Evolutionary conservation across 2,113 vertebrate species (phyloP), one percentile per base, ranked within the genome.

Genomic region (Pelmatolapia mariae): DNA sequence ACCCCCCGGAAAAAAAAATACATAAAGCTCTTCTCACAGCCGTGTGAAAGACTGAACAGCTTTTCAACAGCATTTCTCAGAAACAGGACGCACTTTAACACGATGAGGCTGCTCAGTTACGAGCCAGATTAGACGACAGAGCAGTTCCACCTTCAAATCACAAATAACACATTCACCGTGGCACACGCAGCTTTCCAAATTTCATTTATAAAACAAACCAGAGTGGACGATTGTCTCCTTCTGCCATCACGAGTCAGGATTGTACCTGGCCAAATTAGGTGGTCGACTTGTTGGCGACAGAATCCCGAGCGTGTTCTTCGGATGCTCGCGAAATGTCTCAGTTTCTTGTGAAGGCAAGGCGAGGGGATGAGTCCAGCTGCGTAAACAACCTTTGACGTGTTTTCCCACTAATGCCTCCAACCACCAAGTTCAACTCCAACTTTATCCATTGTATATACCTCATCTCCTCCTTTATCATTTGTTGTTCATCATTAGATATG

Each of bases 151-250:
- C 93, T 92, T 19, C 90, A 16, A 80, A 45, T 90, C 92, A 81
- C 92, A 96, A 96, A 96, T 96, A 92, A 95, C 90, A 96, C 76
- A 93, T 94, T 96, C 94, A 88, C 78, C 76, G 92, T 93, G 54
- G 63, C 43, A 79, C 80, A 84, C 68, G 4, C 61, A 7, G 43
- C 90, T 92, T 91, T 93, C 73, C 10, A 53, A 86, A 91, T 91
- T 92, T 91, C 50, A 92, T 93, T 95, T 95, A 93, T 94, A 93
- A 29, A 91, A 89, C 89, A 90, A 91, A 92, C 81, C 87, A 91
- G 66, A 92, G 84, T 22, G 84, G 86, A 86, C 53, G 89, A 81
- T 88, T 91, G 84, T 83, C 80, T 89, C 86, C 87, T 45, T 11
- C 92, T 89, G 84, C 91, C 80, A 66, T 57, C 83, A 54, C 10